Base-by-base conservation (phyloP, 2,888 invertebrate genomes). In the Platycnemis pennipes region DNA sequence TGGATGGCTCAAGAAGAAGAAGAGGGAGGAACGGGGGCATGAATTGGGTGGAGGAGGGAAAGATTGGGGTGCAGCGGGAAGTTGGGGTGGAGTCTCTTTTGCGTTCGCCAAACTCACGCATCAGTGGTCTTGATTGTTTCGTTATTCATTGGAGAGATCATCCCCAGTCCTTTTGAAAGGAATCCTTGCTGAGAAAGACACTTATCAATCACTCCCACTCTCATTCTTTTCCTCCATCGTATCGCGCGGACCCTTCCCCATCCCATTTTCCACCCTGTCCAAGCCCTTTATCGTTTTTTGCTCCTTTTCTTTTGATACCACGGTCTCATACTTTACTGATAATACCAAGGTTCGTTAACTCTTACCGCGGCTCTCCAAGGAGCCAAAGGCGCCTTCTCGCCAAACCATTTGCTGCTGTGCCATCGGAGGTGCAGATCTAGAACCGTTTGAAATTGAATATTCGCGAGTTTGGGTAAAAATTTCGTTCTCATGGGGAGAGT, bases 111-210 rank as follows among this genome's bases (percentile, higher is more conserved):
- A 69, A 91, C 91, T 63, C 63, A 91, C 44, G 91, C 63, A 91
- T 91, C 91, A 44, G 69, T 91, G 91, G 63, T 91, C 91, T 44
- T 69, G 91, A 91, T 91, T 91, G 91, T 91, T 91, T 91, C 91
- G 91, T 91, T 91, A 91, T 91, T 91, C 91, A 91, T 91, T 69
- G 63, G 63, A 63, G 91, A 91, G 91, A 91, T 91, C 91, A 91
- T 91, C 69, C 77, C 31, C 63, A 69, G 26, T n/a, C 63, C 91
- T 63, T 69, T 91, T 63, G 91, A 91, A 91, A 91, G 91, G 63
- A 44, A 63, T 91, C 91, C 91, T 91, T 91, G 63, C 69, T 69
- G 63, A 22, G 91, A 69, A 91, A 91, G 91, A 91, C 91, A 91
- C 91, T 91, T 91, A 91, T 91, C 91, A 91, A 91, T 91, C 91